Evolutionary conservation across 2,888 invertebrate species (phyloP), one percentile per base, ranked within the genome.

Genomic region (Euzophera pinguis): DNA sequence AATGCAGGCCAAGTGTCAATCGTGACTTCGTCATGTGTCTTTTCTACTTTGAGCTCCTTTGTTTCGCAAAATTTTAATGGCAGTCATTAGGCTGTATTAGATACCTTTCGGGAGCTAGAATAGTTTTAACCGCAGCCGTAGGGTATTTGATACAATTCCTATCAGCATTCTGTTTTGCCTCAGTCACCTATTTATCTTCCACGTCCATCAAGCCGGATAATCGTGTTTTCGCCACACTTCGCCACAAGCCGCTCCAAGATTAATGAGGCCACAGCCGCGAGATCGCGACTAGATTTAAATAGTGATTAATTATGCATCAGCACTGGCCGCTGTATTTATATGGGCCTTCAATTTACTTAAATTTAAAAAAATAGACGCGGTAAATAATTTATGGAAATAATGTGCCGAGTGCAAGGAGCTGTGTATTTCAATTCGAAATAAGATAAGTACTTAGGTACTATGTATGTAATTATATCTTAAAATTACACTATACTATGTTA

Each of bases 201-300:
- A 4, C 34, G 45, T 34, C 45, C 13, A 32, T 32, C 34, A 43
- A n/a, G 42, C 27, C 32, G 45, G 45, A 45, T 45, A 45, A 45
- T 45, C 45, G 45, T 45, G 32, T 45, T 45, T 45, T 45, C 45
- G 32, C 45, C 45, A 45, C 45, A 45, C 45, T 45, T 45, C 45
- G 45, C 45, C 45, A 32, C 45, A 32, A 29, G 45, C 45, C 29
- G 45, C 45, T 43, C 12, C 42, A 45, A 45, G 45, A 45, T 45
- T 45, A 45, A 52, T 43, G 38, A 16, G 22, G 43, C 22, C 14
- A 10, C 32, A 8, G 34, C 14, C 47, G 32, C 43, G 16, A 32
- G 22, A 34, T 32, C 45, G 32, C 32, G 45, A 45, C 39, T 50
- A 39, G 39, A 38, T 50, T 39, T 50, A 50, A 50, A 50, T 50